phyloP scores from a whole-genome alignment of 2,797 vertebrate genomes.

The Okamejei kenojei region DNA sequence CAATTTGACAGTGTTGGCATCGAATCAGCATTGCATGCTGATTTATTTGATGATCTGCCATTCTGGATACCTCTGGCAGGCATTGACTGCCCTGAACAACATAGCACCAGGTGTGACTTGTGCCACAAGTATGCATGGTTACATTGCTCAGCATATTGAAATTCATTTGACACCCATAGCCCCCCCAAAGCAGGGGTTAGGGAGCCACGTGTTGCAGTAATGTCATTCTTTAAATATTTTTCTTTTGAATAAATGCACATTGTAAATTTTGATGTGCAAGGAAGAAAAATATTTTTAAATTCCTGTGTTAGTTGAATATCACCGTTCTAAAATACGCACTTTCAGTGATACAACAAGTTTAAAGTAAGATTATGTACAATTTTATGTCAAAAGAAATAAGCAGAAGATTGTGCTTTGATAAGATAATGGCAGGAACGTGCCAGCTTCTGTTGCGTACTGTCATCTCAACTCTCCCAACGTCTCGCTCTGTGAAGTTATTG shows the following conservation, averaged over 20 bases:
- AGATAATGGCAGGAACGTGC: neutral
- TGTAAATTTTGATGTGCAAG: neutral
- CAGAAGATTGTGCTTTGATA: neutral
- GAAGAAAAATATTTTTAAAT: neutral
- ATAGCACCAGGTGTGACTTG: no score
- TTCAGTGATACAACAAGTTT: neutral
- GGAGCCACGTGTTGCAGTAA: neutral
- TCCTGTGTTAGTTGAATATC: neutral
- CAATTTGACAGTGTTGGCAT: no score
- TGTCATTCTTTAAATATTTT: neutral
- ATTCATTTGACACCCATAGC: no score
- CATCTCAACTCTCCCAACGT: neutral
- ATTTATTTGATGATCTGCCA: no score
- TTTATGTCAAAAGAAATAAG: neutral
- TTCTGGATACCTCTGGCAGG: no score
- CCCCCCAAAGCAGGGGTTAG: no score
- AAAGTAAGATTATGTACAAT: neutral
- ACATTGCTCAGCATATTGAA: no score
- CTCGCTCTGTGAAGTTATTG: neutral
- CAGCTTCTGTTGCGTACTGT: neutral
- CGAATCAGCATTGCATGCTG: no score
- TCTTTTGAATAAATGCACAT: neutral
- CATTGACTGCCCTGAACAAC: no score
- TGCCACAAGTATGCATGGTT: no score
- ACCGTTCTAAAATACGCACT: neutral